phyloP scores from a whole-genome alignment of 2,888 invertebrate species.

The Endotricha flammealis region DNA sequence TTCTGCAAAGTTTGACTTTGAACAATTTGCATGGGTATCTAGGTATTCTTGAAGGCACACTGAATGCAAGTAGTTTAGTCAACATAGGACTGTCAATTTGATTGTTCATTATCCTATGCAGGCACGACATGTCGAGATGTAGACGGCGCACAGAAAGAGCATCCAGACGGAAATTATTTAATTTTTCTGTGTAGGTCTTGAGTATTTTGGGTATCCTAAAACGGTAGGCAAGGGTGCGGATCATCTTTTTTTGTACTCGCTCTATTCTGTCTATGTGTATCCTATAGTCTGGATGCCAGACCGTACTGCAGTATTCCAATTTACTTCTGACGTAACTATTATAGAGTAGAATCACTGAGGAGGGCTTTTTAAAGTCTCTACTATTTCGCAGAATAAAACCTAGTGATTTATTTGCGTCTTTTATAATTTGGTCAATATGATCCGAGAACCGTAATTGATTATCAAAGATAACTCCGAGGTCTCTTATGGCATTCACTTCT shows the following conservation, averaged over 20 bases:
- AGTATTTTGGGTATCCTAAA: too few species aligned
- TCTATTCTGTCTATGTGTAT: not conserved
- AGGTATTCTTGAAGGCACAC: constrained; percentile 8
- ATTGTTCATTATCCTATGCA: not conserved
- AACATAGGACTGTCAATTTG: not conserved
- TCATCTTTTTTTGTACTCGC: not conserved
- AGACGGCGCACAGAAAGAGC: too few species aligned
- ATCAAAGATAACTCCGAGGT: not conserved
- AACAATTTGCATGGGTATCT: constrained; percentile 1
- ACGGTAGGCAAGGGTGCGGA: too few species aligned
- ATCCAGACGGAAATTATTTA: too few species aligned
- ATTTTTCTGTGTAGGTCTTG: too few species aligned
- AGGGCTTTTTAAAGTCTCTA: not conserved
- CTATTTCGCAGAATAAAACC: not conserved
- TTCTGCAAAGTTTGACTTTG: constrained; percentile 2
- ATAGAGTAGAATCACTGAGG: not conserved
- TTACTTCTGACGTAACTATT: not conserved
- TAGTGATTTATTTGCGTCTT: not conserved
- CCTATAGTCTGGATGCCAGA: not conserved
- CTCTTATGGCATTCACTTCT: too few species aligned
- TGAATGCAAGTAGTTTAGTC: not conserved
- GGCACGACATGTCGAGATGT: not conserved
- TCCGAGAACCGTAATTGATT: not conserved
- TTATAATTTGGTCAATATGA: not conserved
- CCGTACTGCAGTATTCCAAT: not conserved